Percentiles rank a stretch among this genome's conserved stretches.
Evolutionary conservation across 1,140 invertebrate genomes (phyloP).

Genomic region (Rhyzopertha dominica): DNA sequence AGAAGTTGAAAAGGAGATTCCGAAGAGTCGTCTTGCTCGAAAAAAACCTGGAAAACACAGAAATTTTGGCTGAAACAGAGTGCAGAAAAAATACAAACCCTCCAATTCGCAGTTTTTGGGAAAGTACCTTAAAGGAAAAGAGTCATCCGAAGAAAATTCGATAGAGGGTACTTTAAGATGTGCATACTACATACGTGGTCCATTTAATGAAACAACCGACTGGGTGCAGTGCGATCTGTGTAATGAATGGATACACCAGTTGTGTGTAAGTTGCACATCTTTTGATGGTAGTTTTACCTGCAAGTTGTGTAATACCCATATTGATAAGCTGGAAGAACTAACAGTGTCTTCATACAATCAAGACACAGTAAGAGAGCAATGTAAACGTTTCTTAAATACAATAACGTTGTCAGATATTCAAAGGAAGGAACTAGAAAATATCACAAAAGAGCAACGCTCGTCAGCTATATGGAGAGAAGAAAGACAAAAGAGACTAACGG

Average conservation of each 20-base stretch:
- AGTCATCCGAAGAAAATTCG: not conserved
- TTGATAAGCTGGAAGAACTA: not conserved
- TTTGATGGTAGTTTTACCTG: constrained; percentile 1
- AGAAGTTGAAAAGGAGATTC: not conserved
- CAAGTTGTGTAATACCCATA: not conserved
- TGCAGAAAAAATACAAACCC: no score
- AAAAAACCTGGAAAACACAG: no score
- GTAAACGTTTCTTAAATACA: not conserved
- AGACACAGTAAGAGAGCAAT: not conserved
- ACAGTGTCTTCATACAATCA: no score
- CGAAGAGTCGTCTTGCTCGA: not conserved
- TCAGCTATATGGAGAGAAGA: constrained; percentile 19
- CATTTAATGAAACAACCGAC: constrained; percentile 5
- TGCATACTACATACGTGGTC: constrained; percentile 4
- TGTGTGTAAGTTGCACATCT: no score
- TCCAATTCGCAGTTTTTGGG: no score
- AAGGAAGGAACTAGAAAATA: not conserved
- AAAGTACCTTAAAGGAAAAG: not conserved
- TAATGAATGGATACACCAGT: not conserved
- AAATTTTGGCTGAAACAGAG: no score
- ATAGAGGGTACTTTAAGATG: constrained; percentile 2
- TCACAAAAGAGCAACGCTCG: constrained; percentile 6
- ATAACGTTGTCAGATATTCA: not conserved
- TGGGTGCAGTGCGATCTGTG: constrained; percentile 14
- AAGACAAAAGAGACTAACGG: constrained; percentile 27